Percentiles rank a stretch among this genome's conserved stretches.
These are phyloP conservation scores for Paramacrobiotus metropolitanus DNA, from an alignment of 1,140 invertebrate species.

Conservation along the genomic window DNA sequence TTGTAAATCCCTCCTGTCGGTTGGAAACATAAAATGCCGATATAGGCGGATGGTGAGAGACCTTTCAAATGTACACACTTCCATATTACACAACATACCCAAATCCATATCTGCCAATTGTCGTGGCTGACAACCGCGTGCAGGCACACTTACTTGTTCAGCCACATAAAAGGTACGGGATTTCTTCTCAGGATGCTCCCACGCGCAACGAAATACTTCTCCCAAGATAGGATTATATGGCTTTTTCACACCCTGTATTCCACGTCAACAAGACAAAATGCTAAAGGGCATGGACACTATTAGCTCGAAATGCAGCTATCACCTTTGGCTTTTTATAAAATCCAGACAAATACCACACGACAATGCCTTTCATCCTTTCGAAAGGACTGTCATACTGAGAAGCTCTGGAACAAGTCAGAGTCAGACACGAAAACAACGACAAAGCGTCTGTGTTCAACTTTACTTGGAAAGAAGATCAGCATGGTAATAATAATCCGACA, in stretches of 20 bases:
- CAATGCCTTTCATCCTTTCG: constrained; percentile 60
- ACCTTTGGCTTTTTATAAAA: constrained; percentile 65
- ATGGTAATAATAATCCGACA: constrained; percentile 79
- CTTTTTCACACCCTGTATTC: constrained; percentile 48
- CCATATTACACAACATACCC: too few species aligned
- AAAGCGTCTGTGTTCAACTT: constrained; percentile 18
- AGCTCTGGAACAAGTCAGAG: constrained; percentile 33
- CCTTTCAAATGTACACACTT: too few species aligned
- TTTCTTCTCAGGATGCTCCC: constrained; percentile 49
- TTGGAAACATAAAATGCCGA: constrained; percentile 85
- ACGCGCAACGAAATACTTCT: constrained; percentile 71
- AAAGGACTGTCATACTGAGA: constrained; percentile 63
- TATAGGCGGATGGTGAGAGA: constrained; percentile 82
- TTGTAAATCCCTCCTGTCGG: constrained; percentile 70
- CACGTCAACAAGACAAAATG: constrained; percentile 3
- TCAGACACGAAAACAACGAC: background rate
- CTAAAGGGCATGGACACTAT: too few species aligned
- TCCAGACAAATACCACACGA: constrained; percentile 79
- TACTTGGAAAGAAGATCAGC: constrained; percentile 64
- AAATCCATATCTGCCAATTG: too few species aligned
- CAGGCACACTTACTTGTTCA: constrained; percentile 69
- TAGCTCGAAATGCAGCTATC: too few species aligned
- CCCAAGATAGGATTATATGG: constrained; percentile 83
- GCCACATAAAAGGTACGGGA: constrained; percentile 74
- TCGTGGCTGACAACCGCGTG: too few species aligned